Evolutionary conservation across 2,888 invertebrate species (phyloP).

Genomic region (Limenitis camilla): DNA sequence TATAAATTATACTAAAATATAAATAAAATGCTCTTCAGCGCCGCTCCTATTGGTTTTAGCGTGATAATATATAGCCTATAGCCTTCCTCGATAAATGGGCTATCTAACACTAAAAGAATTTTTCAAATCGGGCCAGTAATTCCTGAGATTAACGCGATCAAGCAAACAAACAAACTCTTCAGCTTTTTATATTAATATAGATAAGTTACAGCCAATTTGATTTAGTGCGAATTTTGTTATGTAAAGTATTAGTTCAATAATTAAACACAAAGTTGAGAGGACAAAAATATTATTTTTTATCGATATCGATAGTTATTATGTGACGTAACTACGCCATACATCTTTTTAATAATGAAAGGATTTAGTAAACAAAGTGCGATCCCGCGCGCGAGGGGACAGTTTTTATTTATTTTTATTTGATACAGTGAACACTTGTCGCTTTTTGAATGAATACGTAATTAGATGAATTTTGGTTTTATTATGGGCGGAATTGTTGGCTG

Average conservation of each 20-base stretch:
- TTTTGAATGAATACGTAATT: slow-evolving; percentile 25
- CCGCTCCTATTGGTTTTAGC: too few relatives aligned
- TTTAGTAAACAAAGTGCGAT: slow-evolving; percentile 55
- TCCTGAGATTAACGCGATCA: too few relatives aligned
- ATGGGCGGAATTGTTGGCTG: background rate
- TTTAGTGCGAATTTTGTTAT: too few relatives aligned
- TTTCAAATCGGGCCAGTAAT: too few relatives aligned
- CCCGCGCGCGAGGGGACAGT: slow-evolving; percentile 26
- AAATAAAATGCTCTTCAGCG: too few relatives aligned
- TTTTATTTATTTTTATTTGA: slow-evolving; percentile 34
- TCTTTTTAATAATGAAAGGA: slow-evolving; percentile 71
- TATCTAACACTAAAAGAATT: too few relatives aligned
- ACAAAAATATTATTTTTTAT: slow-evolving; percentile 28
- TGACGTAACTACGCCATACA: slow-evolving; percentile 47
- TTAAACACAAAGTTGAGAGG: background rate
- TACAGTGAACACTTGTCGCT: slow-evolving; percentile 17
- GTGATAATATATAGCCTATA: too few relatives aligned
- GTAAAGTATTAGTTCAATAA: slow-evolving; percentile 31
- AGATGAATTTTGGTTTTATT: background rate
- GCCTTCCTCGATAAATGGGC: too few relatives aligned
- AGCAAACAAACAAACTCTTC: too few relatives aligned
- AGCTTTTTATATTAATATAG: too few relatives aligned
- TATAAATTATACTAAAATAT: too few relatives aligned
- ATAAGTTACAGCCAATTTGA: too few relatives aligned
- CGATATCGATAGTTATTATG: slow-evolving; percentile 33